Conservation (phyloP, 2,797 vertebrate species). For the Sebastes itinus region DNA sequence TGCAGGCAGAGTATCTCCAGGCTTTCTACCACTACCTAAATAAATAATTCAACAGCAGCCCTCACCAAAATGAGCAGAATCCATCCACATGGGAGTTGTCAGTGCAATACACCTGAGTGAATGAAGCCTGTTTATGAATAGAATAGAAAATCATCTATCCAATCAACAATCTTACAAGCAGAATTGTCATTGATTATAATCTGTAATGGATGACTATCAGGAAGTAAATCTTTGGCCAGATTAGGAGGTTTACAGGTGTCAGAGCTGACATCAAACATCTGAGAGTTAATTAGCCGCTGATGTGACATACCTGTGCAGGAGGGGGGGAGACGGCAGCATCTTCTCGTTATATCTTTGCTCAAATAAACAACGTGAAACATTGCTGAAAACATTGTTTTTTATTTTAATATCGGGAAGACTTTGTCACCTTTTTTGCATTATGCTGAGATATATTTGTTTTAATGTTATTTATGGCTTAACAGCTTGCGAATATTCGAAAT, state of each 20-base stretch:
- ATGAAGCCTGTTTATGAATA: not conserved
- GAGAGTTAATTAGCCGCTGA: slow-evolving; percentile 18
- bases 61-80: not conserved
- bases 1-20: not conserved
- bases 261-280: slow-evolving; percentile 8
- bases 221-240: not conserved
- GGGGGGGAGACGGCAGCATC: not conserved
- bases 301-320: slow-evolving; percentile 5
- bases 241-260: not conserved
- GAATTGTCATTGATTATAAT: not conserved
- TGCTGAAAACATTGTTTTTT: not conserved
- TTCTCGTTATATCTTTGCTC: not conserved
- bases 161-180: not conserved
- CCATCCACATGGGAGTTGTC: not conserved
- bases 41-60: slow-evolving; percentile 33
- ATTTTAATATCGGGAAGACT: not conserved
- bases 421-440: not conserved
- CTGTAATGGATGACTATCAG: not conserved
- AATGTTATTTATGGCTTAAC: not conserved
- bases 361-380: not conserved
- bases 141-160: not conserved
- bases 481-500: not conserved
- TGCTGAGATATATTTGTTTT: not conserved
- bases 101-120: not conserved
- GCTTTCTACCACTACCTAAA: not conserved